Base-by-base conservation (phyloP, 2,888 invertebrate genomes). In the Globia sparganii region DNA sequence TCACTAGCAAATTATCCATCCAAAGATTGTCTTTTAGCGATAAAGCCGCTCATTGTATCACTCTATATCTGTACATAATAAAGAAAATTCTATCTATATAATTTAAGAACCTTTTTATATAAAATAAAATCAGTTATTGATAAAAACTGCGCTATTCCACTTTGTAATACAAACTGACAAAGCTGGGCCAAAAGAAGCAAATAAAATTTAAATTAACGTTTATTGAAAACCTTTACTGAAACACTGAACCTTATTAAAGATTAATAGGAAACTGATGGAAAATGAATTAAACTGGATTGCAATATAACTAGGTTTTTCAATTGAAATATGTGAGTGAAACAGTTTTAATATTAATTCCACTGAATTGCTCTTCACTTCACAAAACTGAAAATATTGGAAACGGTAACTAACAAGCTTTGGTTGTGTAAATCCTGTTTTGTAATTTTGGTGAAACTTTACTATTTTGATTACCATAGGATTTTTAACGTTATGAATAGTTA, bases 261-360 rank as follows among this genome's bases (percentile, higher is more conserved):
- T 68, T 71, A 73, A 83, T 70, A 49, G 25, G 49, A 66, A 66
- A 49, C 58, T 2, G 31, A 72, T 78, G 66, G 43, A 69, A 75
- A 78, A 83, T 79, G 1, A 61, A 72, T 75, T 79, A 4, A 11
- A 64, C 46, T 68, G 46, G 28, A 58, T 65, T 69, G 68, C 11
- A 69, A 58, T 62, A 69, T 56, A 64, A 75, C 31, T 21, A n/a
- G 53, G 15, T 72, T 70, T 72, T 72, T 37, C 21, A 65, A 62
- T 59, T 70, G 21, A 78, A 66, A 62, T 31, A 75, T 72, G 49
- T 4, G 21, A 53, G 34, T 11, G 6, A 13, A 28, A 21, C 11
- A 21, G 13, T 13, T 46, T 25, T 13, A 43, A 13, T 61, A 31
- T 56, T 43, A 4, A 71, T 31, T 56, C 0, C 13, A 53, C 18